Evolutionary conservation across 2,888 invertebrate species (phyloP), one percentile per base, ranked within the genome.

Genomic region (Pteria penguin): DNA sequence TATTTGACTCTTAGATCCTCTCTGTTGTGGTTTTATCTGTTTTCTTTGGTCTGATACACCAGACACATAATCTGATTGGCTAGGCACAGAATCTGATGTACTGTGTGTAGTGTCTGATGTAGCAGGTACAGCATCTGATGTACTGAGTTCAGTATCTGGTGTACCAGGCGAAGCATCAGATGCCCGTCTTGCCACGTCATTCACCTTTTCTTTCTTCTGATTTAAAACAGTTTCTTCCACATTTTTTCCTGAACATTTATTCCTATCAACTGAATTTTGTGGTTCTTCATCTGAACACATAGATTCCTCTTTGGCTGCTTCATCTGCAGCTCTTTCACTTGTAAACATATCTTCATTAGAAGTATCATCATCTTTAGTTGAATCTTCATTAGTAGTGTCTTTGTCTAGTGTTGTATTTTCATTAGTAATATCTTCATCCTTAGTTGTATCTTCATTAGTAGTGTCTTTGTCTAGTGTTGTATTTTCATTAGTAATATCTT

Each of bases 1-100:
- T 2, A 89, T 84, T 60, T 88, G 87, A 72, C 79, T 84, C 58
- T 82, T 72, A 5, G 86, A 87, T 0, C 84, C 86, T 58, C 80
- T 82, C 61, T 79, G 82, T 31, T 72, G 74, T 27, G 55, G 60
- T 36, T 71, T 29, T 60, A 31, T 62, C 31, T 72, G 32, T 26
- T 58, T 55, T 36, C 11, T 27, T n/a, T n/a, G n/a, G n/a, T n/a
- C n/a, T n/a, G n/a, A n/a, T n/a, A n/a, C n/a, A 29, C 31, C 52
- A n/a, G 32, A 45, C 31, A 8, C 29, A 27, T 29, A 45, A 24
- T 58, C 27, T 18, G 18, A 18, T 58, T 22, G 2, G 26, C 8
- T 3, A 58, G 22, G 26, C 60, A 22, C 11, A 45, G 52, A n/a
- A n/a, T n/a, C n/a, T n/a, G n/a, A n/a, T n/a, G n/a, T n/a, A n/a